Evolutionary conservation across 2,113 vertebrate species (phyloP).

Genomic region (Brienomyrus longianalis): DNA sequence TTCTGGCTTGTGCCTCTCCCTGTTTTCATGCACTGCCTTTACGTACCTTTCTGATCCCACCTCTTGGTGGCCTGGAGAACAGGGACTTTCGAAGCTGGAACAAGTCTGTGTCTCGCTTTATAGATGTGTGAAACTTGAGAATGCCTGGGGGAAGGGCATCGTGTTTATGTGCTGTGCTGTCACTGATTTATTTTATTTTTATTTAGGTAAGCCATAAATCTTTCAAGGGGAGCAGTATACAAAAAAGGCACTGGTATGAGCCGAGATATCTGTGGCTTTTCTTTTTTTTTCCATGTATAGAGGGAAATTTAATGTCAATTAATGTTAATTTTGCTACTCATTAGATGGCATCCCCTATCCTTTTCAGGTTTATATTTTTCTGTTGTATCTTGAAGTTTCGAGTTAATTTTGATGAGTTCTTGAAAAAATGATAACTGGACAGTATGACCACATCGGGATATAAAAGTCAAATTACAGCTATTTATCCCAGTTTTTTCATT

Average conservation of each 20-base stretch:
- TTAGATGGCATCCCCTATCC: neutral
- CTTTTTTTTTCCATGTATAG: neutral
- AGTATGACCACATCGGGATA: neutral
- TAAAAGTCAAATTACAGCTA: neutral
- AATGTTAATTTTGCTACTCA: neutral
- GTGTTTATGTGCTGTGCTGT: neutral
- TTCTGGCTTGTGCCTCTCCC: neutral
- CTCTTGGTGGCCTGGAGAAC: neutral
- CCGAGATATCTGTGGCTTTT: neutral
- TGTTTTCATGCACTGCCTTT: constrained; percentile 14
- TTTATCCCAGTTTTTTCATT: neutral
- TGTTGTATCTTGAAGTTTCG: neutral
- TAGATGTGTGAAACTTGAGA: neutral
- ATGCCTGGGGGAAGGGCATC: neutral
- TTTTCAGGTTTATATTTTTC: neutral
- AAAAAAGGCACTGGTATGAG: neutral
- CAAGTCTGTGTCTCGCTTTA: neutral
- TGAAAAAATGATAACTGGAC: neutral
- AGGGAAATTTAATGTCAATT: neutral
- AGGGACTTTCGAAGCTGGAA: neutral
- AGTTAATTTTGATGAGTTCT: neutral
- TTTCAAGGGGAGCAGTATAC: neutral
- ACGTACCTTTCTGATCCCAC: neutral
- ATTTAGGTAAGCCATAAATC: neutral
- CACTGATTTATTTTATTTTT: neutral